phyloP scores from a whole-genome alignment of 2,113 vertebrate genomes.

The Vanacampus margaritifer region DNA sequence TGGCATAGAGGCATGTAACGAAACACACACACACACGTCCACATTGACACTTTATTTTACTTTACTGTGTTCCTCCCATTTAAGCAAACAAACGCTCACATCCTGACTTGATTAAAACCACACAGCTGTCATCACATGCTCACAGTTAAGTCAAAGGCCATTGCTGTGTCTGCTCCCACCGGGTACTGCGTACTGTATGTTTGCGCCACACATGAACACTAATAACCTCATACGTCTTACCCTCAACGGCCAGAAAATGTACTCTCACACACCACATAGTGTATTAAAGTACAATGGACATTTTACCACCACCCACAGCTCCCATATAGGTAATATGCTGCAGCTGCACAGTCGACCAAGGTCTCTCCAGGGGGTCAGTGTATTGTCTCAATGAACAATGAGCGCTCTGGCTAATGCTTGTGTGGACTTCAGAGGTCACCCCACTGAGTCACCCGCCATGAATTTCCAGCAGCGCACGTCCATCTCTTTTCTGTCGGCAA shows the following conservation, averaged over 20 bases:
- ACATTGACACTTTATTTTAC: conserved; percentile 32
- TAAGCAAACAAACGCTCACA: conserved; percentile 40
- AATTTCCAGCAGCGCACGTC: conserved; percentile 51
- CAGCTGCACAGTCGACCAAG: conserved; percentile 50
- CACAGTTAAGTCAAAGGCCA: conserved; percentile 49
- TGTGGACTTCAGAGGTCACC: conserved; percentile 56
- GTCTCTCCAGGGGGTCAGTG: conserved; percentile 61
- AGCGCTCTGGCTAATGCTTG: conserved; percentile 66
- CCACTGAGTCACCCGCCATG: conserved; percentile 51
- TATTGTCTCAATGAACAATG: conserved; percentile 69
- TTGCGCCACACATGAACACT: conserved; percentile 32
- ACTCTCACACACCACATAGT: conserved; percentile 40
- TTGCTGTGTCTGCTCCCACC: conserved; percentile 25
- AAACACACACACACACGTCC: conserved; percentile 51
- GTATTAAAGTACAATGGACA: conserved; percentile 51
- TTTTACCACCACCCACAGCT: conserved; percentile 56
- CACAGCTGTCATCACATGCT: conserved; percentile 23
- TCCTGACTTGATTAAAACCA: conserved; percentile 52
- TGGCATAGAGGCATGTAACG: conserved; percentile 72
- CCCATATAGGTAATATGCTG: conserved; percentile 57
- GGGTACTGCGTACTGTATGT: conserved; percentile 24
- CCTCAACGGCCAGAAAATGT: conserved; percentile 58
- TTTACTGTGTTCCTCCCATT: not conserved
- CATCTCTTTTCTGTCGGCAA: conserved; percentile 23
- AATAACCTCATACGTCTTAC: conserved; percentile 61